phyloP scores from a whole-genome alignment of 1,140 invertebrate species.

The Sinonovacula constricta region DNA sequence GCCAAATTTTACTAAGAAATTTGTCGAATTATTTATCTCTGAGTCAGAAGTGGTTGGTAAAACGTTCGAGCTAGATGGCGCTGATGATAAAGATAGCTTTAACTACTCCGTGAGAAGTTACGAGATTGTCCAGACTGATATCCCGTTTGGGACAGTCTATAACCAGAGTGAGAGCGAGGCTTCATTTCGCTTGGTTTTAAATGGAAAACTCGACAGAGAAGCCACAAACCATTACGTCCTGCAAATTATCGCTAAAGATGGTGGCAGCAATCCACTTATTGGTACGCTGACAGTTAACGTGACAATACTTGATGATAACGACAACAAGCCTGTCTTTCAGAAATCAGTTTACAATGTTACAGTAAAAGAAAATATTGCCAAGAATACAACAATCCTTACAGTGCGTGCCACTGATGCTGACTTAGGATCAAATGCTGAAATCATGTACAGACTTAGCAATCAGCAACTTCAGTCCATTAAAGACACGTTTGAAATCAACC shows the following conservation, averaged over 20 bases:
- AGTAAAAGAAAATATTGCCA: conserved; percentile 52
- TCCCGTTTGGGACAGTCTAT: conserved; percentile 85
- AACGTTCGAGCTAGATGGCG: conserved; percentile 62
- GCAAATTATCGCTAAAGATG: conserved; percentile 92
- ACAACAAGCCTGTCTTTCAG: conserved; percentile 86
- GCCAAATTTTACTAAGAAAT: conserved; percentile 82
- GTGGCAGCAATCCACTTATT: conserved; percentile 85
- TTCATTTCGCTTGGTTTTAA: conserved; percentile 76
- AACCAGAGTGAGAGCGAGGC: conserved; percentile 86
- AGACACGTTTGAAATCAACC: conserved; percentile 90
- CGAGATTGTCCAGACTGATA: conserved; percentile 82
- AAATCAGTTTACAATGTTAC: conserved; percentile 52
- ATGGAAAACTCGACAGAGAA: conserved; percentile 92
- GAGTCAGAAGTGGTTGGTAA: conserved; percentile 56
- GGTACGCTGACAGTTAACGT: conserved; percentile 83
- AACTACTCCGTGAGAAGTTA: conserved; percentile 83
- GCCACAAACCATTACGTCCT: conserved; percentile 88
- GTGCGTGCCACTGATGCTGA: conserved; percentile 63
- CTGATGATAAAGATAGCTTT: conserved; percentile 89
- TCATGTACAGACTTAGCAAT: conserved; percentile 84
- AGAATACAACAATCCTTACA: conserved; percentile 54
- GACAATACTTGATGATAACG: conserved; percentile 63
- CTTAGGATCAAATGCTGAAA: conserved; percentile 67
- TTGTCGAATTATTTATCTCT: conserved; percentile 46
- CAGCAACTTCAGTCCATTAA: conserved; percentile 93